Percentiles rank a stretch among this genome's conserved stretches.
Evolutionary conservation across 2,797 vertebrate species (phyloP).

Genomic region (Staurois parvus): DNA sequence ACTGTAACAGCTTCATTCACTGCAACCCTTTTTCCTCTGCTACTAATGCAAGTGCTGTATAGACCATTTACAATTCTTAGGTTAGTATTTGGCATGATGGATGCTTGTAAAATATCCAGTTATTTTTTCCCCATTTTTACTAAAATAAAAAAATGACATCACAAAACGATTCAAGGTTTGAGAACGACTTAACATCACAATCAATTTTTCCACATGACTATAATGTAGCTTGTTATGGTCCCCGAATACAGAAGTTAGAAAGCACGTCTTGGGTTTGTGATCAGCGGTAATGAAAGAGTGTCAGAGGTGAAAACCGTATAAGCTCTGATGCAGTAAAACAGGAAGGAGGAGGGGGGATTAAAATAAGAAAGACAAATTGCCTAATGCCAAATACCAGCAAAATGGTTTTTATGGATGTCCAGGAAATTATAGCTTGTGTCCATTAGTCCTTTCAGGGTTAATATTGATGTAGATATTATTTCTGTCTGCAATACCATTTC

Average conservation of each 20-base stretch:
- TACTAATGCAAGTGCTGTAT: too few species aligned
- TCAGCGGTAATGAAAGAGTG: slow-evolving; percentile 47
- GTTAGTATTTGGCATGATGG: too few species aligned
- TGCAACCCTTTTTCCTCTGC: neutral
- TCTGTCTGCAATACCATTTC: slow-evolving; percentile 96
- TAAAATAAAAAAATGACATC: slow-evolving; percentile 4
- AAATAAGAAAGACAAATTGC: slow-evolving; percentile 72
- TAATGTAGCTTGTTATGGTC: slow-evolving; percentile 18
- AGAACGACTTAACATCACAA: neutral
- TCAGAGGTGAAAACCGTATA: slow-evolving; percentile 52
- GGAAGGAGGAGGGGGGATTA: slow-evolving; percentile 29
- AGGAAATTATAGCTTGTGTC: slow-evolving; percentile 91
- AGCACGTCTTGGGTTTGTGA: neutral
- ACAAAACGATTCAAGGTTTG: neutral
- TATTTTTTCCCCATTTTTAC: neutral
- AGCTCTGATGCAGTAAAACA: slow-evolving; percentile 50
- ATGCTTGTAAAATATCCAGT: neutral
- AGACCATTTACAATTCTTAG: too few species aligned
- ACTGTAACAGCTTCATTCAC: neutral
- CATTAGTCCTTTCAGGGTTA: slow-evolving; percentile 98
- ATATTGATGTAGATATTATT: slow-evolving; percentile 99
- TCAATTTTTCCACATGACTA: neutral
- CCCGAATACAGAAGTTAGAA: neutral
- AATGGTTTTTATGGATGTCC: slow-evolving; percentile 89
- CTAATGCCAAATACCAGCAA: slow-evolving; percentile 71